Base-by-base conservation (phyloP, 2,888 invertebrate species). In the Dugesia japonica region DNA sequence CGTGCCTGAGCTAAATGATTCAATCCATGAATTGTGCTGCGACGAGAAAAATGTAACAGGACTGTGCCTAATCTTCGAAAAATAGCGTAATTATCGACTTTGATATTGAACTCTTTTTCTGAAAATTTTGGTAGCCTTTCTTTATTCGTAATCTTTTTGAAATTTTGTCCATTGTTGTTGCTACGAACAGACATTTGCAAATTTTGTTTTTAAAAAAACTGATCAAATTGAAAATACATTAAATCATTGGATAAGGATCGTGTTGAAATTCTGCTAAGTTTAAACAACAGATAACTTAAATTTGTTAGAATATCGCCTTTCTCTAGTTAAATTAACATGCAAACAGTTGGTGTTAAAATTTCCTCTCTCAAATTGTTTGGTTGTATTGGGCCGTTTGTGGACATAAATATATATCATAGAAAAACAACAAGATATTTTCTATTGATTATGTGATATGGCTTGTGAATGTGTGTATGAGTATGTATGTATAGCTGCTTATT, bases 1-100 rank as follows among this genome's bases (percentile, higher is more conserved):
- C 77, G 42, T 23, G 77, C 77, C 71, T 77, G 77, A n/a, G 77
- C 77, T 9, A 77, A 78, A 27, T 77, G 77, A 77, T 77, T 77
- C n/a, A 77, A 71, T 20, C 77, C 77, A 71, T 77, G 77, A 78
- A 77, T 77, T 17, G 77, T 77, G 9, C 71, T 71, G 9, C 77
- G 77, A 20, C 77, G 76, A 15, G 77, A 78, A 28, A 77, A 77
- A 9, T 42, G 77, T 4, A 77, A 71, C 1, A 77, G 26, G 20
- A 77, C 77, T 17, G 38, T 38, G 9, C 38, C 38, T 17, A 38
- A 38, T 38, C 38, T 9, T 38, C 38, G 38, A 17, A 38, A 38
- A 38, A 38, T 38, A 9, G 38, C 9, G 17, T 38, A 38, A 13
- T 38, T 38, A 17, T 38, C 17, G 38, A 38, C 17, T 38, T 38